These are phyloP conservation scores for Proteles cristata DNA, from an alignment of 2,113 vertebrate species.

Conservation along the genomic window DNA sequence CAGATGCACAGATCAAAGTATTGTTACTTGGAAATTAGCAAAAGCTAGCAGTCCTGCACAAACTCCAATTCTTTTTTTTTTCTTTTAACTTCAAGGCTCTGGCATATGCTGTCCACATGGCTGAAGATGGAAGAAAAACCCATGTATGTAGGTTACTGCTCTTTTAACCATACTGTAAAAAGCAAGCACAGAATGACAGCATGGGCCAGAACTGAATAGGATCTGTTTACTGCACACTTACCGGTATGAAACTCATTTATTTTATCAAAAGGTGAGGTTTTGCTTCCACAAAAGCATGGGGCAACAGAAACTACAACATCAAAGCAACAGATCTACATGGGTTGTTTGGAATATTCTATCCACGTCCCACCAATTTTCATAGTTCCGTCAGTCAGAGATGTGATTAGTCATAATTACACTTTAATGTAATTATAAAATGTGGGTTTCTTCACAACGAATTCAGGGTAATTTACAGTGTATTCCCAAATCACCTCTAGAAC, in stretches of 20 bases:
- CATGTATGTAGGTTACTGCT: conserved; percentile 75
- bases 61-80: conserved; percentile 77
- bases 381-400: neutral
- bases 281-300: conserved; percentile 64
- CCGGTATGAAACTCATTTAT: conserved; percentile 60
- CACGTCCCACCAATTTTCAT: neutral
- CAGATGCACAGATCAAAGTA: conserved; percentile 89
- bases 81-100: conserved; percentile 78
- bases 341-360: neutral
- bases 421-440: conserved; percentile 44
- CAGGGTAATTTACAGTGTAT: conserved; percentile 17
- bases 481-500: conserved; percentile 43
- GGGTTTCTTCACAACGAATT: neutral
- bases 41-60: conserved; percentile 87
- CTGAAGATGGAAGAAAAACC: conserved; percentile 89
- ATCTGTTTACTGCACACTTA: conserved; percentile 60
- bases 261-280: conserved; percentile 67
- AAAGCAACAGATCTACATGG: conserved; percentile 55
- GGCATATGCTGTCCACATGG: conserved; percentile 95
- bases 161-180: conserved; percentile 76
- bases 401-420: conserved; percentile 7
- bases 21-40: conserved; percentile 87
- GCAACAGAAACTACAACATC: conserved; percentile 57
- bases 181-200: conserved; percentile 63
- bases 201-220: conserved; percentile 61